Evolutionary conservation across 2,797 vertebrate species (phyloP).

Genomic region (Sebastes kiyomatsui): DNA sequence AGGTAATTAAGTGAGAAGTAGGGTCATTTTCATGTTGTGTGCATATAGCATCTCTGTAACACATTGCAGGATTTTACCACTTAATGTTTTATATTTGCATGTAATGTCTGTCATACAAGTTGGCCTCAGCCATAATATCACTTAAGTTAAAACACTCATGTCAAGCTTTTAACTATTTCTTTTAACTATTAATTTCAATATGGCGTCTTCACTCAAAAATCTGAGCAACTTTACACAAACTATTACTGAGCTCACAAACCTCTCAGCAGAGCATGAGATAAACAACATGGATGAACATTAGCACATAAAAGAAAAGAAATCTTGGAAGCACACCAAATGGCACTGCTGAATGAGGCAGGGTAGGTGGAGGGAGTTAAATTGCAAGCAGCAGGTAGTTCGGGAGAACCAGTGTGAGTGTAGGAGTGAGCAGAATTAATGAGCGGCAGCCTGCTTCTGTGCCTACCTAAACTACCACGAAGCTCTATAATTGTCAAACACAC

Average conservation of each 20-base stretch:
- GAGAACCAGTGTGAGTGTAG: conserved; percentile 20
- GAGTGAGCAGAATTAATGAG: conserved; percentile 25
- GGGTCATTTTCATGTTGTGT: background rate
- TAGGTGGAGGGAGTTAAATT: conserved; percentile 15
- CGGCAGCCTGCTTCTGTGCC: background rate
- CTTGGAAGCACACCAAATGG: background rate
- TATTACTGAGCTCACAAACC: background rate
- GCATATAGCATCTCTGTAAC: background rate
- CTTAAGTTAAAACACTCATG: background rate
- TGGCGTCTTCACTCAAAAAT: background rate
- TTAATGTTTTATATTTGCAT: background rate
- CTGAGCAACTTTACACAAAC: background rate
- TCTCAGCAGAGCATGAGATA: background rate
- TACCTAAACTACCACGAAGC: conserved; percentile 3
- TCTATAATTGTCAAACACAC: conserved; percentile 10
- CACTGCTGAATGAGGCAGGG: background rate
- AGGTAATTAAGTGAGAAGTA: too few species aligned
- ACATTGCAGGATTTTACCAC: background rate
- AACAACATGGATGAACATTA: conserved; percentile 4
- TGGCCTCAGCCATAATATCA: background rate
- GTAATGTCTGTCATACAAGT: background rate
- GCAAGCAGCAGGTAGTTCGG: conserved; percentile 12
- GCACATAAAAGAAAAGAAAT: background rate
- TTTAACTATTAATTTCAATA: background rate
- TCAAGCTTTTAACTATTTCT: background rate